phyloP scores from a whole-genome alignment of 2,113 vertebrate species.

The Martes martes region DNA sequence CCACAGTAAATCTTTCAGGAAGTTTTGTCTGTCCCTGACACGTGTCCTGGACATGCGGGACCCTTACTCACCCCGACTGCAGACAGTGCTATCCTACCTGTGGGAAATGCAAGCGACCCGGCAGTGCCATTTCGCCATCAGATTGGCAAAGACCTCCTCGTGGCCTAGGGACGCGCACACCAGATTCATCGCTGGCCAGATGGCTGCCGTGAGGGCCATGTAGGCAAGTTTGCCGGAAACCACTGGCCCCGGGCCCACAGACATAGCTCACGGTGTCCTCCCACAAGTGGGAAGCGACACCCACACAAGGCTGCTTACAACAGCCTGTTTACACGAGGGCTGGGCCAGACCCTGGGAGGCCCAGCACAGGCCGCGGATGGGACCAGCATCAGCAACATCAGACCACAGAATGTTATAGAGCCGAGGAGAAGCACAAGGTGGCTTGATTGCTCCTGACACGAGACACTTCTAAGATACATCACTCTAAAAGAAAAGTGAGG shows the following conservation, averaged over 20 bases:
- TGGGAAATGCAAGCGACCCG: not conserved
- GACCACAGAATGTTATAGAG: fast-evolving
- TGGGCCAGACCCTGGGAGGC: not conserved
- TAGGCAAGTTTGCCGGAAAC: not conserved
- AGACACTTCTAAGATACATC: not conserved
- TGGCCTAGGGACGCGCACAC: fast-evolving
- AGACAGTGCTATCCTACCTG: fast-evolving
- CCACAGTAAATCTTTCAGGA: not conserved
- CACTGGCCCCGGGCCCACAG: too few relatives aligned
- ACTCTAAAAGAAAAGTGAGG: not conserved
- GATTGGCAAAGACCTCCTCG: not conserved
- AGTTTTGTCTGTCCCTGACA: not conserved
- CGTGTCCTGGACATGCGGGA: fast-evolving
- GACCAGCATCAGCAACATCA: fast-evolving
- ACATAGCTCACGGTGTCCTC: not conserved
- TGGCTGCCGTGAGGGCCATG: fast-evolving
- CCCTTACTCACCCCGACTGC: fast-evolving
- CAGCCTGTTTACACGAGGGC: not conserved
- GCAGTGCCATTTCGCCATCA: not conserved
- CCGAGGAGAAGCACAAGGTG: fast-evolving
- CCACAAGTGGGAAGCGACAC: not conserved
- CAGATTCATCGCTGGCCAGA: not conserved
- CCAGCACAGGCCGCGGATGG: fast-evolving
- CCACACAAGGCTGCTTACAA: not conserved
- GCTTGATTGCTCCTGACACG: fast-evolving